phyloP scores from a whole-genome alignment of 2,113 vertebrate species.

The Psephotus haematonotus region DNA sequence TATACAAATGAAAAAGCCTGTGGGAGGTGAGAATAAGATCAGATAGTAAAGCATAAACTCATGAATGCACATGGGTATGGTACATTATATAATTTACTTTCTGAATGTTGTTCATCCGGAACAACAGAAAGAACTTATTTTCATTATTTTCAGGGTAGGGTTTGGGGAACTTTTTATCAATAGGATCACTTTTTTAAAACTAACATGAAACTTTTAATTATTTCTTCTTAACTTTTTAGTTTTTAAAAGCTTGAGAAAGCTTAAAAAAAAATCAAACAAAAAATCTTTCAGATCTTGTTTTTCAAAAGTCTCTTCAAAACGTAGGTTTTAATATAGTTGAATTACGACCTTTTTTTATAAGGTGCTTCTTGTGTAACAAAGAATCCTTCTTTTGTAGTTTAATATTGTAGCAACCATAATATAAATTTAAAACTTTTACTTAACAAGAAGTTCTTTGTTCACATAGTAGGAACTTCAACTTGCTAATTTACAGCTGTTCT shows the following conservation, averaged over 20 bases:
- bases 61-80: neutral
- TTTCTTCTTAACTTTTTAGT: neutral
- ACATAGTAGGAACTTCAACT: neutral
- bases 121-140: neutral
- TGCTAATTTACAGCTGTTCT: neutral
- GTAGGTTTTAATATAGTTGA: neutral
- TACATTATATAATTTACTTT: neutral
- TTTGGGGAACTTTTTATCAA: neutral
- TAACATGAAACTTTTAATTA: neutral
- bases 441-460: neutral
- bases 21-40: neutral
- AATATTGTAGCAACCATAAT: neutral
- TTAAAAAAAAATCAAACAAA: neutral
- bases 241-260: neutral
- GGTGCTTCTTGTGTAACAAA: neutral
- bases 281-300: neutral
- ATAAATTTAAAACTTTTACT: neutral
- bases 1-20: neutral
- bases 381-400: neutral
- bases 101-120: neutral
- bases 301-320: neutral
- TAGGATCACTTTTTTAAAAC: neutral
- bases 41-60: neutral
- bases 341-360: neutral
- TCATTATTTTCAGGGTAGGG: neutral